Conservation (phyloP, 2,888 invertebrate species). For the Meiosimyza decipiens region DNA sequence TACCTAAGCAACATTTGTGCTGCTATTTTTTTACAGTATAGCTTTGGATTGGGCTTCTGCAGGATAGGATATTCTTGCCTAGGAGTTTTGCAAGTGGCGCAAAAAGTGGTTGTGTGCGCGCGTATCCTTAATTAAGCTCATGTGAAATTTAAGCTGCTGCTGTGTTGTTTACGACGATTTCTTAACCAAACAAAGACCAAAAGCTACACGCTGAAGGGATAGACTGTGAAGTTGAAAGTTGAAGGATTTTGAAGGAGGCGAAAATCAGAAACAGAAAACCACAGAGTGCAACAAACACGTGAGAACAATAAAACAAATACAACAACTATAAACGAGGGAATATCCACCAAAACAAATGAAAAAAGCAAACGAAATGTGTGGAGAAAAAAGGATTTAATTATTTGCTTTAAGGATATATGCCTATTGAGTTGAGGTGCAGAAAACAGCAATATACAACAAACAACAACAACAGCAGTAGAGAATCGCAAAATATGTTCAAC, state of each 20-base stretch:
- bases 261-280: conserved; percentile 33
- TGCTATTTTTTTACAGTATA: too few species aligned
- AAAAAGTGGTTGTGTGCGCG: conserved; percentile 9
- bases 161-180: conserved; percentile 5
- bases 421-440: conserved; percentile 19
- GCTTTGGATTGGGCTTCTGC: too few species aligned
- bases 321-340: conserved; percentile 28
- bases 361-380: background rate
- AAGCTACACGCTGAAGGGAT: background rate
- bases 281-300: conserved; percentile 30
- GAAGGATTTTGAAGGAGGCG: background rate
- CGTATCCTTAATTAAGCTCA: conserved; percentile 42
- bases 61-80: background rate
- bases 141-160: conserved; percentile 31
- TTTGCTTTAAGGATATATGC: conserved; percentile 57
- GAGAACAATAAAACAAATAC: conserved; percentile 20
- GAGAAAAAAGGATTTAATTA: conserved; percentile 64
- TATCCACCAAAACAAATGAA: conserved; percentile 35
- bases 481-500: conserved; percentile 53
- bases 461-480: conserved; percentile 4
- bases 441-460: conserved; percentile 5
- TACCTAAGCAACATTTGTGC: too few species aligned
- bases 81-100: background rate
- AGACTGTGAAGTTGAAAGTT: background rate
- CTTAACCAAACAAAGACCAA: conserved; percentile 7